Percentiles rank a stretch among this genome's conserved stretches.
phyloP scores from a whole-genome alignment of 2,797 vertebrate genomes.

The Hypotaenidia philippensis region DNA sequence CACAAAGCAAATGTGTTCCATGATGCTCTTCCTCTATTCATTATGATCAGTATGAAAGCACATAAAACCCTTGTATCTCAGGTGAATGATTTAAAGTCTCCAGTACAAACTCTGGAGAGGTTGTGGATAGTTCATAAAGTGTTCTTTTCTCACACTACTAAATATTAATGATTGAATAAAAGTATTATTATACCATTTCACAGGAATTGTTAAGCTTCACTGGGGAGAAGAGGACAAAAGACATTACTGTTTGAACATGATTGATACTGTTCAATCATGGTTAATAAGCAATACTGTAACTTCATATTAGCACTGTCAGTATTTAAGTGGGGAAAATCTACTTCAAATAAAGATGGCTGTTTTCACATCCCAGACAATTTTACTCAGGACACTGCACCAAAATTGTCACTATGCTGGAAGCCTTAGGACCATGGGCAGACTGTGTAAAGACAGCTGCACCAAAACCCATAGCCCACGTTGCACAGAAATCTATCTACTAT shows the following conservation, averaged over 20 bases:
- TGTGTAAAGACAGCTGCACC: background rate
- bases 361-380: background rate
- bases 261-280: background rate
- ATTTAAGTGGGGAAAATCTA: background rate
- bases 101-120: background rate
- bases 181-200: background rate
- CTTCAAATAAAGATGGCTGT: background rate
- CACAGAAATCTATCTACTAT: background rate
- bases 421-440: background rate
- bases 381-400: background rate
- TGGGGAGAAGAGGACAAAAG: background rate
- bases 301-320: background rate
- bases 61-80: background rate
- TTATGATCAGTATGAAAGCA: background rate
- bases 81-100: background rate
- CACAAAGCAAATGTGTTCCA: background rate
- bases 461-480: background rate
- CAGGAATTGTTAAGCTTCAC: background rate
- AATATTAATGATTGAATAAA: constrained; percentile 10
- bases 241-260: background rate
- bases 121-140: background rate
- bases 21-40: background rate
- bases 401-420: background rate
- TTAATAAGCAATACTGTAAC: background rate
- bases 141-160: background rate